phyloP scores from a whole-genome alignment of 2,113 vertebrate genomes.

The Phycodurus eques region DNA sequence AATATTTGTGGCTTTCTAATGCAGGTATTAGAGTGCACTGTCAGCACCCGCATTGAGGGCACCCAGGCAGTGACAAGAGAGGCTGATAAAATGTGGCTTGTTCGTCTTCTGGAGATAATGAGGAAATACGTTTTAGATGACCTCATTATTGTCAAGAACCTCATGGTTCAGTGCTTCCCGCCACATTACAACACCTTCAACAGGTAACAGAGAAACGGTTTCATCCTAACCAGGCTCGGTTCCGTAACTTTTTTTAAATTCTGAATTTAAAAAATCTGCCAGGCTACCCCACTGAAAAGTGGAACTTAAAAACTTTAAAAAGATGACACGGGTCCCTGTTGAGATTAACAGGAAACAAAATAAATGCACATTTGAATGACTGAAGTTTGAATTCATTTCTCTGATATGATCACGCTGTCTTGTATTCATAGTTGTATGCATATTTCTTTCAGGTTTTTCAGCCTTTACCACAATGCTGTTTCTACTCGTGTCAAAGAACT shows the following conservation, averaged over 20 bases:
- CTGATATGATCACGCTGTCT: background rate
- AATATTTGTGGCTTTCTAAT: constrained; percentile 29
- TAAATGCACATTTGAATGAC: background rate
- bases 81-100: constrained; percentile 97
- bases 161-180: constrained; percentile 93
- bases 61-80: constrained; percentile 89
- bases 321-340: background rate
- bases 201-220: constrained; percentile 33
- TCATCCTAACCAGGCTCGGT: background rate
- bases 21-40: constrained; percentile 84
- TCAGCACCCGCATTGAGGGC: constrained; percentile 87
- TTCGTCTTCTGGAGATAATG: constrained; percentile 91
- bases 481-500: constrained; percentile 86
- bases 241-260: background rate
- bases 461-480: constrained; percentile 87
- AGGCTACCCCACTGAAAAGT: background rate
- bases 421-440: background rate
- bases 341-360: background rate
- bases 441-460: constrained; percentile 68
- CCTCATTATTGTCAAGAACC: constrained; percentile 84
- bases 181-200: constrained; percentile 89
- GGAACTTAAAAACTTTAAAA: background rate
- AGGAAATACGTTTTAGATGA: constrained; percentile 92
- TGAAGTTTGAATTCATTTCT: background rate
- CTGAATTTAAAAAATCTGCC: too few species aligned